A percentile compares a stretch with the other conserved stretches of the same genome.
phyloP scores from a whole-genome alignment of 2,113 vertebrate genomes.

The Pseudopodoces humilis region DNA sequence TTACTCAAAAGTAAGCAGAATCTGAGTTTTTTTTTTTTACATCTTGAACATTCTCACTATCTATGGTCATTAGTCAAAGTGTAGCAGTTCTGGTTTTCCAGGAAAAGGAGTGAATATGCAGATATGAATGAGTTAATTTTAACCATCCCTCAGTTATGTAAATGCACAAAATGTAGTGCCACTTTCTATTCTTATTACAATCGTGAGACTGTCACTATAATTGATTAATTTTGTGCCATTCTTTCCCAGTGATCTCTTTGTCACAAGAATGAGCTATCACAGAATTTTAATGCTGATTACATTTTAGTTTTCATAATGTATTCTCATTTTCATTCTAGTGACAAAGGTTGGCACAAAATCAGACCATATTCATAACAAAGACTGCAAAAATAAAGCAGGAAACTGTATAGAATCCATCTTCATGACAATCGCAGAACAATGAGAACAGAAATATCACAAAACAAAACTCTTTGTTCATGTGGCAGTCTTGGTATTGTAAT shows the following conservation, averaged over 20 bases:
- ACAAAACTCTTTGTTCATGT: slow-evolving; percentile 51
- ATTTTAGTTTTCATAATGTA: slow-evolving; percentile 60
- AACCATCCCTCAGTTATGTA: slow-evolving; percentile 42
- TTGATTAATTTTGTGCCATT: slow-evolving; percentile 69
- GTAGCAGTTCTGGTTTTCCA: not conserved
- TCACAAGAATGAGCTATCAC: slow-evolving; percentile 59
- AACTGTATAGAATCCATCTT: slow-evolving; percentile 63
- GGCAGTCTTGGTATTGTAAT: slow-evolving; percentile 28
- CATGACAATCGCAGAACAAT: slow-evolving; percentile 61
- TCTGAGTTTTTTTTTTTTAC: not conserved
- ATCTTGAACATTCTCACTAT: not conserved
- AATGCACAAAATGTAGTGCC: slow-evolving; percentile 45
- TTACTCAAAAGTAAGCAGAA: not conserved
- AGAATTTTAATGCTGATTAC: slow-evolving; percentile 64
- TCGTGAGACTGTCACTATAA: slow-evolving; percentile 57
- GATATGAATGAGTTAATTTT: slow-evolving; percentile 54
- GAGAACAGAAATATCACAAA: slow-evolving; percentile 56
- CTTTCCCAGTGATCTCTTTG: slow-evolving; percentile 64
- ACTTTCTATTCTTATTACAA: slow-evolving; percentile 64
- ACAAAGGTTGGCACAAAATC: slow-evolving; percentile 69
- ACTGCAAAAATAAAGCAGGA: slow-evolving; percentile 54
- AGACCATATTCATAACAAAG: slow-evolving; percentile 66
- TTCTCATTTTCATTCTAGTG: slow-evolving; percentile 59
- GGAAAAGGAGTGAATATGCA: not conserved
- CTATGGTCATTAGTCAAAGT: not conserved